A percentile compares a stretch with the other conserved stretches of the same genome.
These are phyloP conservation scores for Norana najaformis DNA, from an alignment of 2,888 invertebrate genomes.

Conservation along the genomic window DNA sequence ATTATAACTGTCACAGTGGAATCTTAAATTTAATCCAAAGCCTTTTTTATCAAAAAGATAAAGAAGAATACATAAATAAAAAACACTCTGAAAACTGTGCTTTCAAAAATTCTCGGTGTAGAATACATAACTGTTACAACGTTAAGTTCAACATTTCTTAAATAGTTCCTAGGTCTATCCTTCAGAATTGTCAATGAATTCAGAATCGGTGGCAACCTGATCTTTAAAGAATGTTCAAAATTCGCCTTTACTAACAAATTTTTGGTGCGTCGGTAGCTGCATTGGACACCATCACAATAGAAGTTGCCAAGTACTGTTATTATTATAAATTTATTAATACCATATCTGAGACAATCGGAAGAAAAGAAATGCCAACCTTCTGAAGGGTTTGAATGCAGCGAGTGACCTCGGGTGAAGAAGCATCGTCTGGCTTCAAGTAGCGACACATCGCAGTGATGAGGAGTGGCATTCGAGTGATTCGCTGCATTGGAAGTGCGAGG, in stretches of 20 bases:
- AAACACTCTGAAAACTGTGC: too few relatives aligned
- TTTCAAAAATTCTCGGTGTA: too few relatives aligned
- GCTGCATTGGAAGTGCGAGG: slow-evolving; percentile 95
- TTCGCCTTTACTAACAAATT: neutral
- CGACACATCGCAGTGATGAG: slow-evolving; percentile 68
- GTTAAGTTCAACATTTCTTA: too few relatives aligned
- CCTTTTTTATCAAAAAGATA: too few relatives aligned
- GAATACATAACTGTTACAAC: too few relatives aligned
- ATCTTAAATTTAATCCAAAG: too few relatives aligned
- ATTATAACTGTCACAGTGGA: too few relatives aligned
- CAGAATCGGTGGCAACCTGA: too few relatives aligned
- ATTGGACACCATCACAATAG: neutral
- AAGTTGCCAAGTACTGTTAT: neutral
- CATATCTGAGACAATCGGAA: neutral
- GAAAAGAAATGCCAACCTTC: slow-evolving; percentile 15
- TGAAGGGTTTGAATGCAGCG: slow-evolving; percentile 23
- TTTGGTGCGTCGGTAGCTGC: neutral
- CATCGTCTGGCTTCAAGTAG: slow-evolving; percentile 50
- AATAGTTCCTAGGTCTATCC: too few relatives aligned
- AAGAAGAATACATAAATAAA: too few relatives aligned
- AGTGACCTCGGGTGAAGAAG: slow-evolving; percentile 27
- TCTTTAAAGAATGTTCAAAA: too few relatives aligned
- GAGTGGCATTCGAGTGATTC: slow-evolving; percentile 80
- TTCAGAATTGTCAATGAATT: too few relatives aligned
- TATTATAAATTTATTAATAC: neutral